Evolutionary conservation across 2,113 vertebrate species (phyloP), one percentile per base, ranked within the genome.

Genomic region (Varanus salvator): DNA sequence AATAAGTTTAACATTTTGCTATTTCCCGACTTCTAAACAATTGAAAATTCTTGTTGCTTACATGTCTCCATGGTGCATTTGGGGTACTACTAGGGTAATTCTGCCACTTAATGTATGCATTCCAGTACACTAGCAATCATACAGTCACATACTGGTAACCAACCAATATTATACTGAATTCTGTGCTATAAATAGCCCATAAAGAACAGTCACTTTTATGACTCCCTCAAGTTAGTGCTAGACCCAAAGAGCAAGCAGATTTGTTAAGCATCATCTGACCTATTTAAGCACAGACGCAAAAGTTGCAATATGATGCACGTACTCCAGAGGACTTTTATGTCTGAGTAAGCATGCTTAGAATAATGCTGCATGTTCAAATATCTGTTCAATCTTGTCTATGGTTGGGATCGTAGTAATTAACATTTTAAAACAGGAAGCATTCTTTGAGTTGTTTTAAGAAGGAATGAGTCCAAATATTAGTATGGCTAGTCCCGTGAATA

Each of bases 71-170:
- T 82, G 93, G 91, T 64, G 86, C 23, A 77, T 78, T 86, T 68
- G 77, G 50, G 72, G 57, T 72, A 87, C 82, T 78, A 86, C 87
- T 38, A 91, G 5, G 57, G 31, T 71, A 23, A 44, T 48, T 93
- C 50, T 87, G 90, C 11, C 21, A 54, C 72, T 31, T 23, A 85
- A 74, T 34, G 14, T 3, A 76, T 64, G 15, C 71, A 66, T 81
- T 81, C 34, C 48, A 87, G 21, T 7, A 29, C 2, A 48, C 60
- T 9, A 48, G n/a, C 34, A 83, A 21, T 8, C n/a, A 0, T 84
- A 44, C 5, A 14, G 38, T 38, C 66, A 25, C 85, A 76, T 64
- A 77, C 17, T 48, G 48, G 17, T 80, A 87, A 29, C 19, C 27
- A 14, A 50, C 11, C 75, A 31, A 29, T 8, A 78, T 57, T 27